Conservation (phyloP, 2,888 invertebrate species). For the Magallana nippona region DNA sequence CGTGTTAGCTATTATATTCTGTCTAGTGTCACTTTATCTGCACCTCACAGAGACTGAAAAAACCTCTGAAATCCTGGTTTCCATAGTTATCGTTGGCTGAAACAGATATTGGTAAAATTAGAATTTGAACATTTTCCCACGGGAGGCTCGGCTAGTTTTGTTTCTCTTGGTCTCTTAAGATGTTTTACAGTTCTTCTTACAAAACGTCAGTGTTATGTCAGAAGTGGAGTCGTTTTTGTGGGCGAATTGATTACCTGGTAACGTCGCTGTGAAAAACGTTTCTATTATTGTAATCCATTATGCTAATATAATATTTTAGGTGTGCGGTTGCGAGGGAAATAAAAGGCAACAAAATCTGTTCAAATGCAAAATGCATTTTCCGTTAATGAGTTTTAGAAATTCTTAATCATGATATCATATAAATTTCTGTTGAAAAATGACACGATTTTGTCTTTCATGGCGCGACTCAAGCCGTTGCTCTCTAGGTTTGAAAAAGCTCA, state of each 20-base stretch:
- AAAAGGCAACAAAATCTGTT: conserved; percentile 32
- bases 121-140: conserved; percentile 17
- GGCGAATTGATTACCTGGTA: conserved; percentile 20
- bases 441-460: background rate
- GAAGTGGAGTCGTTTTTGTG: background rate
- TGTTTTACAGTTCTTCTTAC: background rate
- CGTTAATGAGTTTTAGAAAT: background rate
- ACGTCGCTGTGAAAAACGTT: conserved; percentile 20
- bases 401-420: conserved; percentile 24
- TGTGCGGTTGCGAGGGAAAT: conserved; percentile 23
- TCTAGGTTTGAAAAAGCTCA: background rate
- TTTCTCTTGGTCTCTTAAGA: background rate
- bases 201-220: background rate
- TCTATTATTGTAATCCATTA: conserved; percentile 28
- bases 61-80: conserved; percentile 11
- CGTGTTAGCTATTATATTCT: conserved; percentile 27
- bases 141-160: conserved; percentile 17
- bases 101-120: background rate
- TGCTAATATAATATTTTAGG: conserved; percentile 29
- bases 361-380: conserved; percentile 31
- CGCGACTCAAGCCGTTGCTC: conserved; percentile 14
- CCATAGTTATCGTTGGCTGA: conserved; percentile 10
- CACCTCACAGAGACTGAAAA: conserved; percentile 13
- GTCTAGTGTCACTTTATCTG: conserved; percentile 18
- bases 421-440: conserved; percentile 23